Evolutionary conservation across 2,797 vertebrate species (phyloP), one percentile per base, ranked within the genome.

Genomic region (Sarcoramphus papa): DNA sequence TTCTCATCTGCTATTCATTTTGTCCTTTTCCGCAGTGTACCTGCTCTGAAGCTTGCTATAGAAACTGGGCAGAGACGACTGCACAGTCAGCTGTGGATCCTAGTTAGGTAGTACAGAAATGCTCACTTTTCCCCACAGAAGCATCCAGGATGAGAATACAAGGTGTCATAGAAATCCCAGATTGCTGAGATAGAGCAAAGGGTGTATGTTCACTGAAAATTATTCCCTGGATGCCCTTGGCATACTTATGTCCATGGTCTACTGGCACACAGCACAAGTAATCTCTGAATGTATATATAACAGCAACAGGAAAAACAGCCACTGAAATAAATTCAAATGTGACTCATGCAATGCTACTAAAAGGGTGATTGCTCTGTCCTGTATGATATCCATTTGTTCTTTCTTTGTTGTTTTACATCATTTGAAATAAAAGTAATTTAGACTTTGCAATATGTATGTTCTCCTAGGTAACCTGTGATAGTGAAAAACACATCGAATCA

Each of bases 351-450:
- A 53, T 37, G 53, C 64, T 79, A 30, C 33, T 73, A 50, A 85
- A 93, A 86, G 60, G 37, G 41, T 93, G 76, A 70, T 82, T 95
- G 16, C 20, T 79, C 48, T 84, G 50, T 75, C 88, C 68, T 77
- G 31, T 64, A 40, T 72, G 50, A 81, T 87, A 92, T 24, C 62
- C 25, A 91, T 91, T 97, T 84, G 23, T 77, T 94, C 63, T 70
- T 91, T 85, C 64, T 88, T 90, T 78, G n/a, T 33, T 93, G 54
- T 77, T 95, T 93, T 88, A 90, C 35, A 84, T 60, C 3, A 81
- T 92, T 95, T 88, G 73, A 88, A 94, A 92, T 63, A 80, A 83
- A 95, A 83, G 33, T 59, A 62, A 95, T 94, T 94, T 88, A 92
- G 76, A 33, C 35, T 88, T 84, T 33, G 65, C 21, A 92, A 84